A percentile compares a stretch with the other conserved stretches of the same genome.
Evolutionary conservation across 2,888 invertebrate species (phyloP).

Genomic region (Candidula unifasciata): DNA sequence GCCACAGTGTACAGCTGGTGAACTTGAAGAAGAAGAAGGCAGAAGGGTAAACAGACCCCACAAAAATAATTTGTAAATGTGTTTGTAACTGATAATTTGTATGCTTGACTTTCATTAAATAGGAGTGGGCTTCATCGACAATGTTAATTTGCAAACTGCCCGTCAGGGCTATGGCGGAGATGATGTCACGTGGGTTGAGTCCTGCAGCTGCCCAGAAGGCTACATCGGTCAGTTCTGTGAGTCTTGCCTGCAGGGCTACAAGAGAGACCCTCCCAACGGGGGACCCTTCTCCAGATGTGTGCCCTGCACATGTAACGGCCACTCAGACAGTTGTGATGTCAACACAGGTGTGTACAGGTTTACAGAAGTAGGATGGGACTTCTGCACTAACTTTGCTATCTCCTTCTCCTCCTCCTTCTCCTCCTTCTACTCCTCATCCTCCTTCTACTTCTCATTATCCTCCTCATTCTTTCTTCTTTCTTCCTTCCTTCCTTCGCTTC

Average conservation of each 20-base stretch:
- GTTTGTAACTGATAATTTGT: too few species aligned
- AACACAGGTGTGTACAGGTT: slow-evolving; percentile 66
- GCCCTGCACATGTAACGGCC: slow-evolving; percentile 97
- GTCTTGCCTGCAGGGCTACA: slow-evolving; percentile 95
- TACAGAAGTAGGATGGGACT: too few species aligned
- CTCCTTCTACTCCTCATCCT: too few species aligned
- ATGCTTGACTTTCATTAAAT: slow-evolving; percentile 26
- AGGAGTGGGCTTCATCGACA: slow-evolving; percentile 91
- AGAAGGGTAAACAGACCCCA: background rate
- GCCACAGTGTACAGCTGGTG: too few species aligned
- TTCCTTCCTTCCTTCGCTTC: too few species aligned
- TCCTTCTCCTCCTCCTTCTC: too few species aligned
- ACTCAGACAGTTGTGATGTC: slow-evolving; percentile 94
- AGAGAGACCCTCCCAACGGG: slow-evolving; percentile 92
- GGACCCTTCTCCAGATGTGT: slow-evolving; percentile 96
- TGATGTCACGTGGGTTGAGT: slow-evolving; percentile 95
- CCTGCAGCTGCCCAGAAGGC: slow-evolving; percentile 86
- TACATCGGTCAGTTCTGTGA: slow-evolving; percentile 96
- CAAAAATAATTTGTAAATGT: background rate
- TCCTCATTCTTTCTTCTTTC: too few species aligned
- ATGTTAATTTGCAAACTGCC: slow-evolving; percentile 92
- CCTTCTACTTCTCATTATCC: too few species aligned
- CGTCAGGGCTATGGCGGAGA: slow-evolving; percentile 82
- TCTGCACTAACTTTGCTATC: too few species aligned
- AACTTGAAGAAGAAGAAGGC: too few species aligned